Conservation (phyloP, 2,113 vertebrate species). For the Gymnocephalus cernua region DNA sequence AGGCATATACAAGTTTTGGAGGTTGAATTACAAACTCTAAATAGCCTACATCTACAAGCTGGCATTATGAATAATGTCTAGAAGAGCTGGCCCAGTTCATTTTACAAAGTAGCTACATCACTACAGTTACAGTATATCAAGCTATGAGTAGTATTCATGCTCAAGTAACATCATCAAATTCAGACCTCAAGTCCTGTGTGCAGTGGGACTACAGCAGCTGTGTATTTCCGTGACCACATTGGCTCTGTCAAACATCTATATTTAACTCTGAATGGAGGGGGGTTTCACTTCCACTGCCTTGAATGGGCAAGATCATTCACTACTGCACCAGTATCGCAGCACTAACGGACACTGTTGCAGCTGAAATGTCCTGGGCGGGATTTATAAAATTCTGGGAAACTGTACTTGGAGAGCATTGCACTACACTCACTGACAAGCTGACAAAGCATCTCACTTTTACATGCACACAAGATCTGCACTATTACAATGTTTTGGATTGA, state of each 20-base stretch:
- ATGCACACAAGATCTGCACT: not conserved
- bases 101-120: constrained; percentile 20
- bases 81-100: constrained; percentile 17
- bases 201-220: constrained; percentile 59
- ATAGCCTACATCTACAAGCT: not conserved
- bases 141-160: constrained; percentile 11
- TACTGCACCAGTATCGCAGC: not conserved
- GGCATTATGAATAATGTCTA: constrained; percentile 9
- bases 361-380: not conserved
- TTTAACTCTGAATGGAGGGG: constrained; percentile 62
- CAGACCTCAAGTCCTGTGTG: not conserved
- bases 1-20: not conserved
- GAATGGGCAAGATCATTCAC: constrained; percentile 61
- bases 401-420: not conserved
- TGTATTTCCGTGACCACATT: constrained; percentile 32
- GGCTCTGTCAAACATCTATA: constrained; percentile 58
- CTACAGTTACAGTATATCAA: constrained; percentile 55
- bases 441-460: not conserved
- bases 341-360: not conserved
- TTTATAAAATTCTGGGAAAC: not conserved
- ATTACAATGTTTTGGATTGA: not conserved
- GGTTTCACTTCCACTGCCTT: constrained; percentile 52
- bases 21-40: not conserved
- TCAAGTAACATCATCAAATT: constrained; percentile 52
- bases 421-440: not conserved